Conservation (phyloP, 2,113 vertebrate genomes). For the Embiotoca jacksoni region DNA sequence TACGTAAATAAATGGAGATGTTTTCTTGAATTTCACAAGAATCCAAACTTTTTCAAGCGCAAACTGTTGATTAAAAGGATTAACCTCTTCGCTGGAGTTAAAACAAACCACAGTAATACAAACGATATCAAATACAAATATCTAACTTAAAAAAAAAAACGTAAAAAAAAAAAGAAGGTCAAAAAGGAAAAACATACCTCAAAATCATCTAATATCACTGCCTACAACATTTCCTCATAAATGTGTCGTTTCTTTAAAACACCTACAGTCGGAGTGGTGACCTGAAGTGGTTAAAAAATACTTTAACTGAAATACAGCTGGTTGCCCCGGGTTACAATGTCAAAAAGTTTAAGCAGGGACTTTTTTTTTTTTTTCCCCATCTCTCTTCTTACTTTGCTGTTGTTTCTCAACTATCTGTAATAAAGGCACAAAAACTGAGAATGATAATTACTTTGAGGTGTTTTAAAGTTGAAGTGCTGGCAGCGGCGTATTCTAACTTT, state of each 20-base stretch:
- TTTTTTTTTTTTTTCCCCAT: fast-evolving
- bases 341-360: not conserved
- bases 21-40: no score
- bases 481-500: not conserved
- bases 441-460: not conserved
- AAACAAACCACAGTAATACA: not conserved
- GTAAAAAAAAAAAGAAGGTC: not conserved
- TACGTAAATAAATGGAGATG: no score
- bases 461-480: conserved; percentile 8
- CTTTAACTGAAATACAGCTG: not conserved
- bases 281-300: not conserved
- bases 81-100: not conserved
- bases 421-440: not conserved
- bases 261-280: not conserved
- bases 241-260: not conserved
- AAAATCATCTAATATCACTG: no score
- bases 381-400: not conserved
- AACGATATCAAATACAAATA: not conserved
- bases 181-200: no score
- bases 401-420: not conserved
- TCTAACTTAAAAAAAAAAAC: not conserved
- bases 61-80: no score
- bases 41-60: no score
- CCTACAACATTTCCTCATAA: no score
- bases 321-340: no score